Evolutionary conservation across 2,113 vertebrate genomes (phyloP).

Genomic region (Octodon degus): DNA sequence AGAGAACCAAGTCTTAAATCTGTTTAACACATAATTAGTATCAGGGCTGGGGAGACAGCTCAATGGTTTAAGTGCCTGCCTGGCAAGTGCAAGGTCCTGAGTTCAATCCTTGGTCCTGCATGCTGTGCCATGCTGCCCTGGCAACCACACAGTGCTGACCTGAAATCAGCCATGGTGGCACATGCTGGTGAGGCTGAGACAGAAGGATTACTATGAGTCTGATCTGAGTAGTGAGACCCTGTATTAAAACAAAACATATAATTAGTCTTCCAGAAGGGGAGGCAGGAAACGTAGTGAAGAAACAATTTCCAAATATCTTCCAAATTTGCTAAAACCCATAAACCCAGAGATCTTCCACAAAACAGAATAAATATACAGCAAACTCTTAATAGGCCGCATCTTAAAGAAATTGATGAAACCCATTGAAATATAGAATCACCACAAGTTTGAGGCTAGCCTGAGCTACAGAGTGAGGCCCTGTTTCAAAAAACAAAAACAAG

Average conservation of each 20-base stretch:
- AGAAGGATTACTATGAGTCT: too few relatives aligned
- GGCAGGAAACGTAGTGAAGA: neutral
- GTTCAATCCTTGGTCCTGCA: too few relatives aligned
- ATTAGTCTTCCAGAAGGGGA: conserved; percentile 13
- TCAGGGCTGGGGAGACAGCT: neutral
- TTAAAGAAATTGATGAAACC: conserved; percentile 31
- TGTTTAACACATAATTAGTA: neutral
- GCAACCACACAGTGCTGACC: too few relatives aligned
- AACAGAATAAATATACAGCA: conserved; percentile 1
- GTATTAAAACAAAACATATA: neutral
- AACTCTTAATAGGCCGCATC: neutral
- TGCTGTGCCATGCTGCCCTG: too few relatives aligned
- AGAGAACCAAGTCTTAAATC: neutral
- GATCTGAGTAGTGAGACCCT: too few relatives aligned
- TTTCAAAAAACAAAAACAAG: neutral
- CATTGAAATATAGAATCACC: neutral
- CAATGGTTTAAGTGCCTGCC: too few relatives aligned
- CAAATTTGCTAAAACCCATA: conserved; percentile 45
- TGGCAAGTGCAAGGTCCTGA: too few relatives aligned
- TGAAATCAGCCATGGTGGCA: too few relatives aligned
- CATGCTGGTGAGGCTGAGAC: too few relatives aligned
- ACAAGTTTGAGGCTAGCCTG: neutral
- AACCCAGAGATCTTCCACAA: neutral
- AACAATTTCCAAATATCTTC: neutral
- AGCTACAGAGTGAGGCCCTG: neutral